phyloP scores from a whole-genome alignment of 92 coral and sea anemone genomes.

The Virgularia gustaviana region DNA sequence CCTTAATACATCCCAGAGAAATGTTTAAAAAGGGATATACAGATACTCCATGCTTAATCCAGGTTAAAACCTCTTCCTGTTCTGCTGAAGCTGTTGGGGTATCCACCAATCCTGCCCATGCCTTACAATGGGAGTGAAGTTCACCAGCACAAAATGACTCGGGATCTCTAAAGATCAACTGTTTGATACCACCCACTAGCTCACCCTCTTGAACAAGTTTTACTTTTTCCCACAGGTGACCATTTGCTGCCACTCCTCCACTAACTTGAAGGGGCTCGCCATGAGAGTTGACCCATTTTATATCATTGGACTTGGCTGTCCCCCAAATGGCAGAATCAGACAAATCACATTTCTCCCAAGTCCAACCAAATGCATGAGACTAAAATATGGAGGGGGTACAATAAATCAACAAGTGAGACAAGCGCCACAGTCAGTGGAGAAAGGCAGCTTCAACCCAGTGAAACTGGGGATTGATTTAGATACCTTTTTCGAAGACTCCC shows the following conservation, averaged over 20 bases:
- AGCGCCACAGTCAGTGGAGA: neutral
- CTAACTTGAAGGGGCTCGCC: conserved; percentile 11
- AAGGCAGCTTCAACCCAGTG: neutral
- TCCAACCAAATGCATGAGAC: neutral
- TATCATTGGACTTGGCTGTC: neutral
- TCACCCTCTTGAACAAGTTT: neutral
- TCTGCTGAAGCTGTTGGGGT: too few species aligned
- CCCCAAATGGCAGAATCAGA: neutral
- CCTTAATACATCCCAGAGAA: too few species aligned
- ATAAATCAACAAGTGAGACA: neutral
- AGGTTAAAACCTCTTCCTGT: too few species aligned
- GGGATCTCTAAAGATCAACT: too few species aligned
- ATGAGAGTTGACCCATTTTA: neutral
- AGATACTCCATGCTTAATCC: too few species aligned
- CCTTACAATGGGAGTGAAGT: too few species aligned
- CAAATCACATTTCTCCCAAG: neutral
- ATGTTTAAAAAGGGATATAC: too few species aligned
- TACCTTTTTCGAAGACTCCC: neutral
- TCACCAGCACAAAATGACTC: too few species aligned
- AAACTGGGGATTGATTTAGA: neutral
- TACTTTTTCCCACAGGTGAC: neutral
- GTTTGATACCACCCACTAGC: neutral
- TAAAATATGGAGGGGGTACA: neutral
- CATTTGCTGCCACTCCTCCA: conserved; percentile 5
- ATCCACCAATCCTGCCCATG: too few species aligned